Conservation (phyloP, 2,888 invertebrate genomes). For the Drosophila koepferae region DNA sequence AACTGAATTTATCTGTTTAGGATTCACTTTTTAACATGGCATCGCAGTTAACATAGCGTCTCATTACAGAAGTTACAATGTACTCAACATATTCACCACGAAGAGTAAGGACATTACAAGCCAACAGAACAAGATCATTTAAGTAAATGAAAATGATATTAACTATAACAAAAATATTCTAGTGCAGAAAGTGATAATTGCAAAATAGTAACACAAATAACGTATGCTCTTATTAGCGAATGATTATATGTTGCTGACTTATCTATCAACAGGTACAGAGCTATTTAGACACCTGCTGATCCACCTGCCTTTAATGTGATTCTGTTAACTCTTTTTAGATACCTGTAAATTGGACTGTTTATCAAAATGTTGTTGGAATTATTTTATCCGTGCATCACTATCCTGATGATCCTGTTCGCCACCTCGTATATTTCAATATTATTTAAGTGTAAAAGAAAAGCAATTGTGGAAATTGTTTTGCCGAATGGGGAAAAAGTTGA, state of each 20-base stretch:
- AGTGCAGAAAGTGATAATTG: not conserved
- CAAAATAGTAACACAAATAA: not conserved
- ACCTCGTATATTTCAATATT: constrained; percentile 35
- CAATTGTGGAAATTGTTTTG: constrained; percentile 14
- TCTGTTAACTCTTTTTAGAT: constrained; percentile 27
- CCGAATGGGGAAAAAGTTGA: constrained; percentile 17
- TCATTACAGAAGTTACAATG: constrained; percentile 11
- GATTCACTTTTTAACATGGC: constrained; percentile 18
- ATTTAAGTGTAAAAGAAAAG: constrained; percentile 42
- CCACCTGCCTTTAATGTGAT: not conserved
- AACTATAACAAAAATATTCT: not conserved
- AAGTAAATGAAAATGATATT: not conserved
- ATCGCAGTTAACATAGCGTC: constrained; percentile 29
- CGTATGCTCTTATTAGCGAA: not conserved
- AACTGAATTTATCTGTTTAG: not conserved
- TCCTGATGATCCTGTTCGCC: constrained; percentile 6
- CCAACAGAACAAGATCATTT: not conserved
- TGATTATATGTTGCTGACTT: not conserved
- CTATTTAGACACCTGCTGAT: constrained; percentile 18
- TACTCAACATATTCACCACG: constrained; percentile 27
- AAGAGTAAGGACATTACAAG: constrained; percentile 18
- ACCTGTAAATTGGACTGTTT: not conserved
- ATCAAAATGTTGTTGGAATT: constrained; percentile 23
- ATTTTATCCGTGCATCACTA: constrained; percentile 3
- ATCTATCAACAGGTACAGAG: constrained; percentile 2